A percentile compares a stretch with the other conserved stretches of the same genome.
Evolutionary conservation across 2,888 invertebrate species (phyloP).

Genomic region (Mellilla xanthometata): DNA sequence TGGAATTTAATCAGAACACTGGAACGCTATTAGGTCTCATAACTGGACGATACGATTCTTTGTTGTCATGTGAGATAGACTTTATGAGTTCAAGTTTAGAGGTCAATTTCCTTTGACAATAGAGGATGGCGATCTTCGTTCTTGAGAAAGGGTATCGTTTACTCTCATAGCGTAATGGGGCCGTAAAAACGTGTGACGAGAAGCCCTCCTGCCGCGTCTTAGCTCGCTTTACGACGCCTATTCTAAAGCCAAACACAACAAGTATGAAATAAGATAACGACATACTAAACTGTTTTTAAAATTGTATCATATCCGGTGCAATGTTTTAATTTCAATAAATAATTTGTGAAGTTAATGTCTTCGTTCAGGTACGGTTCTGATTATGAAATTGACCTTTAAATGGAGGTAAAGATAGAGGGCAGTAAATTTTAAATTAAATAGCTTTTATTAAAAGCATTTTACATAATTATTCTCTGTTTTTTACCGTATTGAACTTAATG

Average conservation of each 20-base stretch:
- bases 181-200: constrained; percentile 57
- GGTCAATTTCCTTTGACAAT: constrained; percentile 15
- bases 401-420: no score
- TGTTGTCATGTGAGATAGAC: constrained; percentile 11
- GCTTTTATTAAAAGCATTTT: no score
- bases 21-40: constrained; percentile 27
- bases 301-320: constrained; percentile 15
- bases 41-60: constrained; percentile 12
- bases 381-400: background rate
- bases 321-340: constrained; percentile 13
- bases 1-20: constrained; percentile 28
- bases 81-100: constrained; percentile 17
- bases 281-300: constrained; percentile 17
- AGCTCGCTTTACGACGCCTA: constrained; percentile 44
- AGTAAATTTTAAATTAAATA: no score
- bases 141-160: constrained; percentile 42
- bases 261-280: constrained; percentile 24
- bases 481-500: no score
- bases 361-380: background rate
- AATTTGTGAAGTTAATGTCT: constrained; percentile 2
- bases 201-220: constrained; percentile 43
- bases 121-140: constrained; percentile 9
- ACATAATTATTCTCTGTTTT: background rate
- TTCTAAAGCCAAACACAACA: constrained; percentile 25
- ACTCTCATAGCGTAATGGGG: constrained; percentile 41